phyloP scores from a whole-genome alignment of 2,113 vertebrate species.

The Melanerpes formicivorus region DNA sequence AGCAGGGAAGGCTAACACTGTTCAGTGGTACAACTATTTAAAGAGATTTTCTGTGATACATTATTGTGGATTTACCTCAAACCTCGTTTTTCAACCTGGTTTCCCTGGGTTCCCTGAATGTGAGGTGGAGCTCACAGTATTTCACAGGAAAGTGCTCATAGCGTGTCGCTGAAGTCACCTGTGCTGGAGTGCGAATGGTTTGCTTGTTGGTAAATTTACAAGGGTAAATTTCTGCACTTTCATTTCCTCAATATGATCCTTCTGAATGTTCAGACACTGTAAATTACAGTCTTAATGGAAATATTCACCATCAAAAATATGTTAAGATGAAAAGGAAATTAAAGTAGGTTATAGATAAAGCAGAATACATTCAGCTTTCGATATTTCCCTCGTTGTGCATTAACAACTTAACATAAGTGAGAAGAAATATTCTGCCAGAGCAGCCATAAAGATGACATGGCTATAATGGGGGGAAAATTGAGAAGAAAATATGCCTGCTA shows the following conservation, averaged over 20 bases:
- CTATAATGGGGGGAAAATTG: background rate
- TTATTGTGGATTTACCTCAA: background rate
- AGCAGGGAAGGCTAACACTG: slow-evolving; percentile 27
- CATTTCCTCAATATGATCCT: background rate
- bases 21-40: background rate
- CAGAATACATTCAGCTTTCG: background rate
- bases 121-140: background rate
- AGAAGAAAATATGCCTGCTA: background rate
- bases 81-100: background rate
- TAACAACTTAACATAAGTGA: slow-evolving; percentile 51
- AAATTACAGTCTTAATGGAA: slow-evolving; percentile 50
- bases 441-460: background rate
- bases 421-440: background rate
- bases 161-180: background rate
- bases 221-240: background rate
- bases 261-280: background rate
- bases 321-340: slow-evolving; percentile 48
- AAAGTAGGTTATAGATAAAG: slow-evolving; percentile 56
- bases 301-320: background rate
- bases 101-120: background rate
- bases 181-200: background rate
- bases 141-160: background rate
- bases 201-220: background rate
- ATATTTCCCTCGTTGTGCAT: slow-evolving; percentile 31
- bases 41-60: background rate